Evolutionary conservation across 92 coral and sea anemone genomes (phyloP), one percentile per base, ranked within the genome.

Genomic region (Galaxea fascicularis): DNA sequence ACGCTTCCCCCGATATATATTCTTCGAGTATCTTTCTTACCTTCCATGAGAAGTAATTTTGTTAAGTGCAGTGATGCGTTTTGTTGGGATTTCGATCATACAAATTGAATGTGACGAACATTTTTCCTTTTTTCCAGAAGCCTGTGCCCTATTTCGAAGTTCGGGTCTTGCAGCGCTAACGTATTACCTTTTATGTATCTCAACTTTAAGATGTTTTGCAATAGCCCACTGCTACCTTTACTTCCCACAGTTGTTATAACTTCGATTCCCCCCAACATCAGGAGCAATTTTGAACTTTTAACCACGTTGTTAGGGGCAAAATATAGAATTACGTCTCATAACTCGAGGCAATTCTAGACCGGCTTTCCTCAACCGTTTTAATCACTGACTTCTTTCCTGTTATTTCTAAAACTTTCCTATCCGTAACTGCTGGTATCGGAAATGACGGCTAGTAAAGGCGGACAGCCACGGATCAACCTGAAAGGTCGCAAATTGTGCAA

Each of bases 331-430:
- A 15, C 3, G 10, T 20, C 4, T 22, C 25, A 17, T 45, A 51
- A 47, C 15, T 78, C 26, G 26, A 20, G 11, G 51, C 84, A 67
- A 49, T 28, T 79, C 62, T 79, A 51, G 13, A 51, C 21, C 44
- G 46, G 59, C 46, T 66, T 51, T 79, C 75, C 65, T 66, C 65
- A 60, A 49, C 27, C 65, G 66, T 21, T 70, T 70, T 14, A 54
- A 79, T 30, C 74, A 41, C n/a, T n/a, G n/a, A n/a, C 51, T 51
- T 59, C 28, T 65, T 79, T 66, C 84, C 84, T 49, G 69, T 9
- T 49, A n/a, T 47, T 67, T 56, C 21, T 44, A 1, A 49, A 79
- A 27, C 27, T 14, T 6, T 79, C 17, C 31, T 16, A 22, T 17
- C 64, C 20, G 5, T 41, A 11, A 44, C 30, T 29, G 64, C 49